phyloP scores from a whole-genome alignment of 2,797 vertebrate species.

The Labeo calbasu region DNA sequence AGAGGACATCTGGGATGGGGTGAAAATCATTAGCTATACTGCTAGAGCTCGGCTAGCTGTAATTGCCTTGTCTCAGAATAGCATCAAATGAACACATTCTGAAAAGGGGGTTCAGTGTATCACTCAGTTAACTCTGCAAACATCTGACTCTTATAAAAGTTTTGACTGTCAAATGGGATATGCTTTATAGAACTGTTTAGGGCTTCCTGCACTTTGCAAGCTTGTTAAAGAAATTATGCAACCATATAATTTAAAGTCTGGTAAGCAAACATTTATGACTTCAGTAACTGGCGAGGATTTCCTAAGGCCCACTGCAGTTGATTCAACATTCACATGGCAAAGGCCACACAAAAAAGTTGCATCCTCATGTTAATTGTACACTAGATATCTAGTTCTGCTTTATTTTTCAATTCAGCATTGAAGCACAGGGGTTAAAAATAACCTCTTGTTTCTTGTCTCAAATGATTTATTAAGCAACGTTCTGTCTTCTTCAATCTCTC shows the following conservation, averaged over 20 bases:
- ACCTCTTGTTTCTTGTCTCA: conserved; percentile 58
- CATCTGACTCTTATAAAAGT: conserved; percentile 61
- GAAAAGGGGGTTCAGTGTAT: conserved; percentile 51
- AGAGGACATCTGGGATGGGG: conserved; percentile 45
- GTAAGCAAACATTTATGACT: conserved; percentile 52
- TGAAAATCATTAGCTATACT: conserved; percentile 51
- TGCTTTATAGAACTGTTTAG: conserved; percentile 65
- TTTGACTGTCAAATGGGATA: conserved; percentile 54
- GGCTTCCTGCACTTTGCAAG: conserved; percentile 54
- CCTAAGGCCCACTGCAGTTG: conserved; percentile 40
- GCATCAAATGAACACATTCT: conserved; percentile 56
- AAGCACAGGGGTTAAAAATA: conserved; percentile 54
- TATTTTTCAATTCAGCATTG: conserved; percentile 58
- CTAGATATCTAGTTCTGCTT: conserved; percentile 47
- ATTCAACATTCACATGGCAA: conserved; percentile 46
- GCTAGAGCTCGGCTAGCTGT: conserved; percentile 37
- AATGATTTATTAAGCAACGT: conserved; percentile 48
- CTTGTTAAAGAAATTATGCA: conserved; percentile 61
- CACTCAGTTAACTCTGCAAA: conserved; percentile 58
- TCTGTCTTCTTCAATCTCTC: conserved; percentile 36
- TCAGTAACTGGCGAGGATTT: conserved; percentile 52
- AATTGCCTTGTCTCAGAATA: conserved; percentile 47
- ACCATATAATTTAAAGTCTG: conserved; percentile 58
- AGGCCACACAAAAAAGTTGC: neutral
- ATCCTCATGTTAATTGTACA: neutral